Evolutionary conservation across 1,140 invertebrate species (phyloP).

Genomic region (Eurosta solidaginis): DNA sequence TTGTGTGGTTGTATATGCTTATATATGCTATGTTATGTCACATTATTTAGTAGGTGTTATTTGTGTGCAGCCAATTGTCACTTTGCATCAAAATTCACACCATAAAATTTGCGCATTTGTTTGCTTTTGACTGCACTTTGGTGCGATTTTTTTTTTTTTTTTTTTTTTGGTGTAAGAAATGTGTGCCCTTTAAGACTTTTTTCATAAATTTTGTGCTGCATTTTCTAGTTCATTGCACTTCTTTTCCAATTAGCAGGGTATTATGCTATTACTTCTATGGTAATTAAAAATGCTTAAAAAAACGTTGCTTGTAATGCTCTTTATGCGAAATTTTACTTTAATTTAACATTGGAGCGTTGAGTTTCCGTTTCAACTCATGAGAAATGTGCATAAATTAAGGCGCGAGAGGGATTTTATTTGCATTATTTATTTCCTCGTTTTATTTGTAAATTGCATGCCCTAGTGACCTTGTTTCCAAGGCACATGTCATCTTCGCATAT

Average conservation of each 20-base stretch:
- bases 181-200: not conserved
- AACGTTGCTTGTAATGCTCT: not conserved
- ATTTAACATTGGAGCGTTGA: too few relatives aligned
- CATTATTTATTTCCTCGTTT: too few relatives aligned
- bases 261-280: not conserved
- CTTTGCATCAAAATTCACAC: not conserved
- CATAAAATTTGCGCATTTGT: not conserved
- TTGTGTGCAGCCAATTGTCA: slow-evolving; percentile 23
- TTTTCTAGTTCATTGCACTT: slow-evolving; percentile 16
- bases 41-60: not conserved
- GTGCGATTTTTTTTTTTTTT: not conserved
- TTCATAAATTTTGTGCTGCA: not conserved
- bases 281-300: slow-evolving; percentile 15
- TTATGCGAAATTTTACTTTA: too few relatives aligned
- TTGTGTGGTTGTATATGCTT: not conserved
- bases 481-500: too few relatives aligned
- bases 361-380: too few relatives aligned
- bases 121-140: not conserved
- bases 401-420: too few relatives aligned
- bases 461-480: not conserved
- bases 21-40: not conserved
- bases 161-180: not conserved
- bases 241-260: not conserved
- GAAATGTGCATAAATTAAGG: too few relatives aligned
- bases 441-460: not conserved